A percentile compares a stretch with the other conserved stretches of the same genome.
Evolutionary conservation across 2,888 invertebrate species (phyloP).

Genomic region (Ariolimax columbianus): DNA sequence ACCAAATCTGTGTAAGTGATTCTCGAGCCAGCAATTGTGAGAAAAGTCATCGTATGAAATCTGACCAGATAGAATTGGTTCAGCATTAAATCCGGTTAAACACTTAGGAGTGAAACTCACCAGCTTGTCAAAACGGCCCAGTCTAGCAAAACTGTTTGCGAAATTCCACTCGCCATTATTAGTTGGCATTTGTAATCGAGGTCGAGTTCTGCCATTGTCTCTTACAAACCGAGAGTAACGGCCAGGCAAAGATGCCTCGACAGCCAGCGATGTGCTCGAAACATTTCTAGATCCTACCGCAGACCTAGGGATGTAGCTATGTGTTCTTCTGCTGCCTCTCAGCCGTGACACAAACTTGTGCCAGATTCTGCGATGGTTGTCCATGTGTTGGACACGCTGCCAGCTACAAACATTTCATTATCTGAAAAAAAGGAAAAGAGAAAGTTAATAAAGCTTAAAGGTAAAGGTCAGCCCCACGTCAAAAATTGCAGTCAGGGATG

Average conservation of each 20-base stretch:
- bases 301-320: not conserved
- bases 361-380: slow-evolving; percentile 33
- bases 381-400: not conserved
- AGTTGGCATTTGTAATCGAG: not conserved
- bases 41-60: slow-evolving; percentile 27
- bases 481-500: too few relatives aligned
- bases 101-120: slow-evolving; percentile 33
- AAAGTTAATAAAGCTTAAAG: not conserved
- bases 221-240: not conserved
- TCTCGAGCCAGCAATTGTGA: slow-evolving; percentile 32
- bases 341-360: slow-evolving; percentile 20
- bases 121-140: slow-evolving; percentile 3
- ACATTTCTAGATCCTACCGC: not conserved
- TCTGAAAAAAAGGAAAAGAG: not conserved
- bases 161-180: not conserved
- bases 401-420: not conserved
- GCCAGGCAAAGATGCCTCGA: not conserved
- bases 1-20: slow-evolving; percentile 41
- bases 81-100: slow-evolving; percentile 11
- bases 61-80: slow-evolving; percentile 19
- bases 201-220: not conserved
- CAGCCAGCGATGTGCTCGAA: not conserved
- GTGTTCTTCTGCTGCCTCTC: not conserved
- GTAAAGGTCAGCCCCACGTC: too few relatives aligned
- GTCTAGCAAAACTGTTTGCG: not conserved